These are phyloP conservation scores for Drosophila paracracens DNA, from an alignment of 2,888 invertebrate genomes.

Conservation along the genomic window DNA sequence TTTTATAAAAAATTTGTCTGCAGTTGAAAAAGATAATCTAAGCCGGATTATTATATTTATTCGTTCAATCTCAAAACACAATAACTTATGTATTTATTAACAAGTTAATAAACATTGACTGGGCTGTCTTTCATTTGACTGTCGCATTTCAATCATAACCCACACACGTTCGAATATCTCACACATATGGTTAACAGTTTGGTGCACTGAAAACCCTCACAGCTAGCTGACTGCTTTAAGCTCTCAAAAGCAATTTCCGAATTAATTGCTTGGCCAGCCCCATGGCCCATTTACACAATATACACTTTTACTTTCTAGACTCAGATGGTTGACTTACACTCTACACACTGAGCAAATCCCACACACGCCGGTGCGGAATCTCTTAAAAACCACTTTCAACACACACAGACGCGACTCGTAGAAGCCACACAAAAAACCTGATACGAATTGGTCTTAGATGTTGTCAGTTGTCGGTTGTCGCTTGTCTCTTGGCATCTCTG, in stretches of 20 bases:
- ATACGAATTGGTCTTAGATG: conserved; percentile 62
- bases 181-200: conserved; percentile 8
- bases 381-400: conserved; percentile 53
- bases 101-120: conserved; percentile 9
- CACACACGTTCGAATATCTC: conserved; percentile 25
- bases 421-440: conserved; percentile 50
- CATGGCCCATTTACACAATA: conserved; percentile 54
- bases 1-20: background rate
- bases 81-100: background rate
- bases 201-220: conserved; percentile 37
- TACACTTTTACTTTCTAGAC: conserved; percentile 59
- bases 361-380: conserved; percentile 54
- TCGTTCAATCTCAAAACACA: background rate
- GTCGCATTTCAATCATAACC: conserved; percentile 20
- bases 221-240: conserved; percentile 26
- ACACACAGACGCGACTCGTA: background rate
- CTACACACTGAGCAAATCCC: conserved; percentile 52
- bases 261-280: conserved; percentile 60
- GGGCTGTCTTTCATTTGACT: conserved; percentile 19
- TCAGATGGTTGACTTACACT: conserved; percentile 51
- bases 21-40: background rate
- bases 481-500: conserved; percentile 52
- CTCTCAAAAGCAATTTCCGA: conserved; percentile 58
- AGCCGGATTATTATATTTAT: background rate
- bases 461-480: conserved; percentile 44